Evolutionary conservation across 2,797 vertebrate genomes (phyloP).

Genomic region (Enoplosus armatus): DNA sequence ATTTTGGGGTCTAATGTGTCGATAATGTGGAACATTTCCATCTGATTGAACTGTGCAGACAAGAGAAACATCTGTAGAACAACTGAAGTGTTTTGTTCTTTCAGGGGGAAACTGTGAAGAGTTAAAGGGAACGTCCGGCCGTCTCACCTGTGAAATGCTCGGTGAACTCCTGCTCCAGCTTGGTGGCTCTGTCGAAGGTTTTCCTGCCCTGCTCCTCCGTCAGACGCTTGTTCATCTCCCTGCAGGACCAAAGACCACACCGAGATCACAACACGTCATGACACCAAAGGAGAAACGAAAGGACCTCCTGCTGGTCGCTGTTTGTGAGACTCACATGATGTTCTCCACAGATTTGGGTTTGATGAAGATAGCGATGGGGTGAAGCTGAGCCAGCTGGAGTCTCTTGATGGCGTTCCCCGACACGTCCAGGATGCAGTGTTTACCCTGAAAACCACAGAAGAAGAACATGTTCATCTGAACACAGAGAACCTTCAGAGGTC

Average conservation of each 20-base stretch:
- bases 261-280: background rate
- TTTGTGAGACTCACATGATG: conserved; percentile 99
- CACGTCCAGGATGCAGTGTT: conserved; percentile 98
- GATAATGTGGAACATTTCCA: too few species aligned
- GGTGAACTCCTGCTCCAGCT: conserved; percentile 97
- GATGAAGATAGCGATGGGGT: conserved; percentile 96
- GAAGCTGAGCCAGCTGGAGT: conserved; percentile 94
- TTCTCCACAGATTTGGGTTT: conserved; percentile 98
- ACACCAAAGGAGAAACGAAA: too few species aligned
- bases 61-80: too few species aligned
- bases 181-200: conserved; percentile 94
- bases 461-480: background rate
- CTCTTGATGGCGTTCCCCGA: conserved; percentile 99
- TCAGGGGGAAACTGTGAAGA: too few species aligned
- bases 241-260: conserved; percentile 56
- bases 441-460: conserved; percentile 85
- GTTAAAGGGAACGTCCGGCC: too few species aligned
- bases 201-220: conserved; percentile 96
- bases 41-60: too few species aligned
- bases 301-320: too few species aligned
- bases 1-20: too few species aligned
- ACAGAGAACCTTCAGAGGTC: too few species aligned
- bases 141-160: conserved; percentile 96
- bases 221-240: conserved; percentile 99
- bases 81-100: too few species aligned